These are phyloP conservation scores for Acanthosoma haemorrhoidale DNA, from an alignment of 2,888 invertebrate species.

Conservation along the genomic window DNA sequence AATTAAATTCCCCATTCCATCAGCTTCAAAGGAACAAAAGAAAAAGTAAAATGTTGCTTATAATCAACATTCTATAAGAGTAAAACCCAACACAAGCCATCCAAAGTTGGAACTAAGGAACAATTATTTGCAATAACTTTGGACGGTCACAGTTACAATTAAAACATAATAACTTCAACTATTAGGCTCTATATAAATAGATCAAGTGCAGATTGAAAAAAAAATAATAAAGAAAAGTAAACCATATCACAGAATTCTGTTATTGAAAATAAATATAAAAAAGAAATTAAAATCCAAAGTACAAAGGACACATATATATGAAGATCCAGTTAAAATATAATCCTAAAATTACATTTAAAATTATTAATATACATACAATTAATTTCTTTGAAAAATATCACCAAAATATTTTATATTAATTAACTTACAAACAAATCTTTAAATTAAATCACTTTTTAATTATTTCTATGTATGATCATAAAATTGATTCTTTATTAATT, in stretches of 20 bases:
- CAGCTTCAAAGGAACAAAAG: not conserved
- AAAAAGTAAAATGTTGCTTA: not conserved
- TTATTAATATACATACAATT: not conserved
- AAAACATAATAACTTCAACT: not conserved
- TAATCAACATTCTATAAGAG: not conserved
- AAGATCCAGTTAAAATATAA: constrained; percentile 4
- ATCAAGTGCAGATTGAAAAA: not conserved
- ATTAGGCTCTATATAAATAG: not conserved
- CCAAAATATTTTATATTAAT: constrained; percentile 23
- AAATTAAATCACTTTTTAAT: constrained; percentile 16
- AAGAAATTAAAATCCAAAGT: not conserved
- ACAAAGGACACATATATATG: too few species aligned
- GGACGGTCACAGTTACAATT: not conserved
- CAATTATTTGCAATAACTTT: not conserved
- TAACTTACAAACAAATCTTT: constrained; percentile 2
- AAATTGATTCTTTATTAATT: not conserved
- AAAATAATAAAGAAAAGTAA: not conserved
- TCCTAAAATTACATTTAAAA: constrained; percentile 2
- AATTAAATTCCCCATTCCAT: not conserved
- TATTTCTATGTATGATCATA: constrained; percentile 5
- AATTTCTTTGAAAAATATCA: constrained; percentile 16
- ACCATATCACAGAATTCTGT: constrained; percentile 16
- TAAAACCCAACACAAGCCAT: constrained; percentile 8
- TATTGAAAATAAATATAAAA: constrained; percentile 15
- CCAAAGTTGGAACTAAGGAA: not conserved